These are phyloP conservation scores for Cactoblastis cactorum DNA, from an alignment of 2,888 invertebrate species.

Conservation along the genomic window DNA sequence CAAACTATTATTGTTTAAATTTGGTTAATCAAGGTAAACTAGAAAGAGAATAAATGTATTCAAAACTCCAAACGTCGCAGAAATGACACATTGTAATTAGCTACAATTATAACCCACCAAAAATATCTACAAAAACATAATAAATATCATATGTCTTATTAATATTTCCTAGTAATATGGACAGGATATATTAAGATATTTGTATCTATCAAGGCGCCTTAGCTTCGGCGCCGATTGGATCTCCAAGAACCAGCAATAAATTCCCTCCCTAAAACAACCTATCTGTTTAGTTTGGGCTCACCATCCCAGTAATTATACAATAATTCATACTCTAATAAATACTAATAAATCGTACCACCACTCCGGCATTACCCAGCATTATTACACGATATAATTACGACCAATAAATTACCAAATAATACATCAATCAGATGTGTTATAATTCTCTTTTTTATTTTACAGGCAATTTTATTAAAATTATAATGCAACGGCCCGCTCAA, in stretches of 20 bases:
- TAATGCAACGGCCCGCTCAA: conserved; percentile 64
- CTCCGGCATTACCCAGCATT: conserved; percentile 69
- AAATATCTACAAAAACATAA: neutral
- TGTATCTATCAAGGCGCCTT: conserved; percentile 23
- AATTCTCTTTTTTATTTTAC: conserved; percentile 67
- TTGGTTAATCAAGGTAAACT: too few species aligned
- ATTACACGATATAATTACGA: conserved; percentile 78
- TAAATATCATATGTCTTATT: too few species aligned
- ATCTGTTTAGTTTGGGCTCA: conserved; percentile 75
- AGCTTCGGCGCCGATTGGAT: conserved; percentile 59
- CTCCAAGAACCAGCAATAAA: conserved; percentile 71
- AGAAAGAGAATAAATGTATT: too few species aligned
- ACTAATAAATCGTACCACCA: conserved; percentile 74
- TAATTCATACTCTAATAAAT: conserved; percentile 80
- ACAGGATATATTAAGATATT: conserved; percentile 2
- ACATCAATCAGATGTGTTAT: conserved; percentile 80
- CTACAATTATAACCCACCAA: neutral
- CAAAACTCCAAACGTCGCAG: too few species aligned
- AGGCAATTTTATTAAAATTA: conserved; percentile 78
- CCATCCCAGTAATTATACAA: conserved; percentile 76
- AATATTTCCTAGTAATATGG: neutral
- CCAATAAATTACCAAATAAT: conserved; percentile 79
- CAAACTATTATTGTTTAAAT: too few species aligned
- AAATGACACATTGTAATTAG: too few species aligned
- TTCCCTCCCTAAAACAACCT: conserved; percentile 71